Percentiles rank a stretch among this genome's conserved stretches.
Evolutionary conservation across 2,888 invertebrate genomes (phyloP).

Genomic region (Malachius bipustulatus): DNA sequence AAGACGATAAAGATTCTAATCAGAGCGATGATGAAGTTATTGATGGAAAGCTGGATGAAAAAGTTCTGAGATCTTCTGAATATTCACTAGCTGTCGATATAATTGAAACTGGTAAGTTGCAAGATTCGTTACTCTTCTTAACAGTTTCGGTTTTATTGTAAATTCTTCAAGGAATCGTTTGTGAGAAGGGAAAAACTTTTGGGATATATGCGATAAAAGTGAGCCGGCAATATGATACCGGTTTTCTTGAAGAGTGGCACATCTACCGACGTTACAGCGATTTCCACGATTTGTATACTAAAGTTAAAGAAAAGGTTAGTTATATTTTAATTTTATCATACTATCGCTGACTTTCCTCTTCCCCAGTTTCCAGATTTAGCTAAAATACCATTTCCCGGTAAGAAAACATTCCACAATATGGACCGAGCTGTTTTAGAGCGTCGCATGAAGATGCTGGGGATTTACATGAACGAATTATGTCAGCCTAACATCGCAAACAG

Average conservation of each 20-base stretch:
- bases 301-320: constrained; percentile 61
- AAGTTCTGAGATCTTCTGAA: constrained; percentile 29
- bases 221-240: constrained; percentile 52
- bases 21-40: constrained; percentile 13
- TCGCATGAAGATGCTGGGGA: constrained; percentile 69
- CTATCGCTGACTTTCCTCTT: too few relatives aligned
- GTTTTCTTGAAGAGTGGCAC: constrained; percentile 72
- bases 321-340: too few relatives aligned
- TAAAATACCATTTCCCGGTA: constrained; percentile 75
- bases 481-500: constrained; percentile 46
- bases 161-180: constrained; percentile 51
- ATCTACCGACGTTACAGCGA: constrained; percentile 88
- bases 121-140: constrained; percentile 9
- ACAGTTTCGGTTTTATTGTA: constrained; percentile 5
- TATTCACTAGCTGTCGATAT: constrained; percentile 45
- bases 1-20: constrained; percentile 11
- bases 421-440: constrained; percentile 73
- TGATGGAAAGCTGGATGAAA: constrained; percentile 20
- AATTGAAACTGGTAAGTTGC: constrained; percentile 48
- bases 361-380: constrained; percentile 68
- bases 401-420: constrained; percentile 89
- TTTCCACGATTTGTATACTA: constrained; percentile 78
- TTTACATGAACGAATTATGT: constrained; percentile 63
- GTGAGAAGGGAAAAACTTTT: constrained; percentile 73
- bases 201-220: constrained; percentile 83